Evolutionary conservation across 2,797 vertebrate species (phyloP).

Genomic region (Amblyopsis hoosieri): DNA sequence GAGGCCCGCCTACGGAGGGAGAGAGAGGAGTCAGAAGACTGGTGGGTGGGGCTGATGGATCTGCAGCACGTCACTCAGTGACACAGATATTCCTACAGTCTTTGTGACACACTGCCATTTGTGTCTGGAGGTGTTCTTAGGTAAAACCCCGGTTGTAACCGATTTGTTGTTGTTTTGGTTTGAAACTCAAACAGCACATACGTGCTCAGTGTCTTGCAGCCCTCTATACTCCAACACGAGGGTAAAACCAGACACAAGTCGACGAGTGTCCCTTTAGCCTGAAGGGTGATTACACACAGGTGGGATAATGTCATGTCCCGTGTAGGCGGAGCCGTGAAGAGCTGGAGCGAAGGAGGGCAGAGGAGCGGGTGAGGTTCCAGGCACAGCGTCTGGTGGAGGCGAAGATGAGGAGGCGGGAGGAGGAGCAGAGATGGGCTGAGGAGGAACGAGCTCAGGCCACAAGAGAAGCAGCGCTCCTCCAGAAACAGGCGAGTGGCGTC

Average conservation of each 20-base stretch:
- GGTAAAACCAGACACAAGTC: too few relatives aligned
- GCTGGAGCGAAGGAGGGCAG: conserved; percentile 77
- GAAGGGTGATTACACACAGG: too few relatives aligned
- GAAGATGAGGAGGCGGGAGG: conserved; percentile 75
- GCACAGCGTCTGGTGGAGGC: conserved; percentile 81
- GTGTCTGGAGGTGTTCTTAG: not conserved
- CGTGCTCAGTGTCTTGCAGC: too few relatives aligned
- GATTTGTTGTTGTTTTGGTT: too few relatives aligned
- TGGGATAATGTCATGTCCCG: too few relatives aligned
- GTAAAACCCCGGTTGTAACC: too few relatives aligned
- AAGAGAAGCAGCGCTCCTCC: conserved; percentile 81
- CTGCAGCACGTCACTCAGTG: not conserved
- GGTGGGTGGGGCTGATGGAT: conserved; percentile 17
- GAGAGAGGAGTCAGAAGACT: conserved; percentile 82
- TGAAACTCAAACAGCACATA: too few relatives aligned
- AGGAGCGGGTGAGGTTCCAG: conserved; percentile 81
- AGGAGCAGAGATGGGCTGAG: conserved; percentile 77
- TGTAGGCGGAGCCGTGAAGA: conserved; percentile 83
- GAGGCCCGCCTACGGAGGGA: conserved; percentile 89
- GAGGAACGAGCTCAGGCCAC: conserved; percentile 82
- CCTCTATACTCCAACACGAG: too few relatives aligned
- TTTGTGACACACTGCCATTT: not conserved
- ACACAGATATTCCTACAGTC: not conserved
- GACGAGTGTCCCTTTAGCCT: too few relatives aligned
- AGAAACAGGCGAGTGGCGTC: conserved; percentile 82